Evolutionary conservation across 2,113 vertebrate species (phyloP).

Genomic region (Opisthocomus hoazin): DNA sequence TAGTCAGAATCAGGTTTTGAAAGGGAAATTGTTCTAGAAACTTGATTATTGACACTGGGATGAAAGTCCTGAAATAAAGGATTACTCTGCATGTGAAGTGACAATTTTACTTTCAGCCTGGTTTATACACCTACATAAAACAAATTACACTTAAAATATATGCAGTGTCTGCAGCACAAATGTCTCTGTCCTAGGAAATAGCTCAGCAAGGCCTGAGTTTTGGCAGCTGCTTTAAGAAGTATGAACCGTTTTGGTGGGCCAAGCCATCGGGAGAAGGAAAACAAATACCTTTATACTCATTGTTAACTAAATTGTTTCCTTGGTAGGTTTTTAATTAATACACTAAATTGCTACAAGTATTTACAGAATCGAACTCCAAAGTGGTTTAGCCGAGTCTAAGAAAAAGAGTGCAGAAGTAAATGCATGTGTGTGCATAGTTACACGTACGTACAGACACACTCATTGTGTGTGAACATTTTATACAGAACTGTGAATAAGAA

Average conservation of each 20-base stretch:
- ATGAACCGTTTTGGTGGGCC: accelerated
- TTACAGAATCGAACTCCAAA: not conserved
- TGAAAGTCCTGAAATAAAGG: not conserved
- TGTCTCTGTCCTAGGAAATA: not conserved
- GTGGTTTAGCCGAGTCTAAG: not conserved
- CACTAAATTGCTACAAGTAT: not conserved
- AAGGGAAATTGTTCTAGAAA: not conserved
- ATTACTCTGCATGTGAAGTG: not conserved
- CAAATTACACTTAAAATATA: not conserved
- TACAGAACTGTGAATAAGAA: not conserved
- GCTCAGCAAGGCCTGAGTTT: not conserved
- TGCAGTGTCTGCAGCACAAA: not conserved
- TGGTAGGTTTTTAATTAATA: not conserved
- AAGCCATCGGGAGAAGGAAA: not conserved
- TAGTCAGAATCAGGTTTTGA: not conserved
- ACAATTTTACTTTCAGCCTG: not conserved
- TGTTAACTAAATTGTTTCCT: not conserved
- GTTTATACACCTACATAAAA: not conserved
- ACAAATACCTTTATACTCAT: not conserved
- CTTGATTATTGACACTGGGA: not conserved
- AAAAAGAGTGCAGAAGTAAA: not conserved
- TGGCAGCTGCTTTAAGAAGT: not conserved
- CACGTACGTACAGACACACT: accelerated
- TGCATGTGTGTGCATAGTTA: not conserved
- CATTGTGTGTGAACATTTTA: not conserved